These are phyloP conservation scores for Colaptes auratus DNA, from an alignment of 2,113 vertebrate species.

Conservation along the genomic window DNA sequence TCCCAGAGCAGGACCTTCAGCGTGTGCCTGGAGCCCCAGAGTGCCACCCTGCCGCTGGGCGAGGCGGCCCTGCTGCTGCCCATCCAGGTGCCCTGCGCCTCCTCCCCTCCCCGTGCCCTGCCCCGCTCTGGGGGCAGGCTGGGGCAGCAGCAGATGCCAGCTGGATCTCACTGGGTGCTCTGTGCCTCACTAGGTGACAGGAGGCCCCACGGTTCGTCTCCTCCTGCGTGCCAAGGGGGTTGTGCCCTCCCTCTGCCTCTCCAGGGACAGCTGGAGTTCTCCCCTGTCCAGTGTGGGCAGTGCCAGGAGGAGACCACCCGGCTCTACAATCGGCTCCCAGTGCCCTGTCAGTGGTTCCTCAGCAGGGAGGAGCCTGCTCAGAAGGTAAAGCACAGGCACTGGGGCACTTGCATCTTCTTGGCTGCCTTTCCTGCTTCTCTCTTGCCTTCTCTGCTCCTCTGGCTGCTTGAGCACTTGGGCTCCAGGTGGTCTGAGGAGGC, in stretches of 20 bases:
- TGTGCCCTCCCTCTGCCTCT: conserved; percentile 76
- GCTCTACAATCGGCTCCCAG: conserved; percentile 79
- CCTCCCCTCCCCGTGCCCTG: background rate
- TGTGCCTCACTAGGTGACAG: conserved; percentile 75
- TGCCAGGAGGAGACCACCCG: conserved; percentile 84
- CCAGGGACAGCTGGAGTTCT: conserved; percentile 81
- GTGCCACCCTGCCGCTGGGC: conserved; percentile 59
- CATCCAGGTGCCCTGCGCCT: conserved; percentile 72
- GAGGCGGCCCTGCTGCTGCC: conserved; percentile 70
- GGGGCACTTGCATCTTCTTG: too few relatives aligned
- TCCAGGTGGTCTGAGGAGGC: background rate
- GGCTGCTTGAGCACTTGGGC: too few relatives aligned
- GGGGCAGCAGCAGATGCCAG: too few relatives aligned
- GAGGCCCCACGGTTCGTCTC: conserved; percentile 79
- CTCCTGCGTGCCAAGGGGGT: conserved; percentile 77
- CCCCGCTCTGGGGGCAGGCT: background rate
- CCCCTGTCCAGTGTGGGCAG: conserved; percentile 80
- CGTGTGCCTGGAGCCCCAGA: conserved; percentile 78
- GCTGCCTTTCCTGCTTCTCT: background rate
- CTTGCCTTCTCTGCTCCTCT: too few relatives aligned
- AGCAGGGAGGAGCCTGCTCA: conserved; percentile 37
- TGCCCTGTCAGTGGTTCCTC: conserved; percentile 85
- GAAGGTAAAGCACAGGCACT: conserved; percentile 75
- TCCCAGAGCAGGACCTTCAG: conserved; percentile 72
- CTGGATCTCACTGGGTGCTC: background rate